Evolutionary conservation across 2,113 vertebrate genomes (phyloP).

Genomic region (Hippotragus niger): DNA sequence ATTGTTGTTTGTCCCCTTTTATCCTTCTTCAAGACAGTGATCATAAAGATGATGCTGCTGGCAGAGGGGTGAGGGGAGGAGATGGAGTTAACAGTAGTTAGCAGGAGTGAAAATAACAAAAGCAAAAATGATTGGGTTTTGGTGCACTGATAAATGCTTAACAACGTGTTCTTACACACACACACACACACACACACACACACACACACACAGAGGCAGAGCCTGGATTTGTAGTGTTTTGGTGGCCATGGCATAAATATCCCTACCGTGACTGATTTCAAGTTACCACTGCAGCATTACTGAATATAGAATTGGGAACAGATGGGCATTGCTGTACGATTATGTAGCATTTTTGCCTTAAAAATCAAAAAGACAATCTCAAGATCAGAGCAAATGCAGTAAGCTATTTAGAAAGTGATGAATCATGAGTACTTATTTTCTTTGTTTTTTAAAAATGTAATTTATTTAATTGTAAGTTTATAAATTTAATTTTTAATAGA

Average conservation of each 20-base stretch:
- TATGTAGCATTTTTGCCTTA: neutral
- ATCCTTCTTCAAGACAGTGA: neutral
- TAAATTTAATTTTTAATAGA: neutral
- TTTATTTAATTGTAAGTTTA: neutral
- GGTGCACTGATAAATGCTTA: neutral
- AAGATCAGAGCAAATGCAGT: neutral
- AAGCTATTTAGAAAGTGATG: neutral
- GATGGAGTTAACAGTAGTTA: neutral
- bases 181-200: neutral
- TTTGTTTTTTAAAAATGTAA: neutral
- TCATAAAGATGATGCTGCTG: neutral
- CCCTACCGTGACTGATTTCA: neutral
- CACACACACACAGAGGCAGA: neutral
- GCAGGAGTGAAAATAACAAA: slow-evolving; percentile 5
- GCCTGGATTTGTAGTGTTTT: neutral
- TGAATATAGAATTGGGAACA: neutral
- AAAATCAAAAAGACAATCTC: neutral
- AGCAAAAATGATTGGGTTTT: neutral
- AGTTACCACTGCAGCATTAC: neutral
- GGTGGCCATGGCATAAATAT: neutral
- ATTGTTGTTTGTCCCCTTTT: neutral
- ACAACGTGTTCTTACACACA: neutral
- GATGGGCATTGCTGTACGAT: rapidly evolving
- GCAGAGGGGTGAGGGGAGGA: neutral
- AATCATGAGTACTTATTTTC: neutral